These are phyloP conservation scores for Pseudomyrmex dendroicus DNA, from an alignment of 1,140 invertebrate species.

Conservation along the genomic window DNA sequence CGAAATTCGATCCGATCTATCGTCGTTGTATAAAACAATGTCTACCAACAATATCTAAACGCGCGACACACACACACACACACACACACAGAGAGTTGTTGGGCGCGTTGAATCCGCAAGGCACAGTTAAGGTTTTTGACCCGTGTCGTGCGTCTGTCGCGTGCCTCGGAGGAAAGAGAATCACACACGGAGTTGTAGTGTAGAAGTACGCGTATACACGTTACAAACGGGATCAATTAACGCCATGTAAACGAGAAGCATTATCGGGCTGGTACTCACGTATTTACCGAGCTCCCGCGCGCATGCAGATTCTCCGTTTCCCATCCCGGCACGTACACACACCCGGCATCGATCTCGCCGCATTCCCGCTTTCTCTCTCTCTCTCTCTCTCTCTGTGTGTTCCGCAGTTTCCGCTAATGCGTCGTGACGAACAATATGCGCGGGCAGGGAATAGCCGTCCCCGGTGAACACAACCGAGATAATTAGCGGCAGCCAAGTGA, in stretches of 20 bases:
- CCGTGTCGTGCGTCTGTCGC: neutral
- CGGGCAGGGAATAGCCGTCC: slow-evolving; percentile 21
- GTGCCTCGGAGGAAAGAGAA: neutral
- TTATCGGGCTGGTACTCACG: slow-evolving; percentile 24
- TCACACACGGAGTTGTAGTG: neutral
- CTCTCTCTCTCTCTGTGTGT: neutral
- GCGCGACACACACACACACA: neutral
- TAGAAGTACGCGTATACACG: slow-evolving; percentile 19
- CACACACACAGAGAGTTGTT: too few species aligned
- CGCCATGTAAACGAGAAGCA: slow-evolving; percentile 41
- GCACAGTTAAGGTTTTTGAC: neutral
- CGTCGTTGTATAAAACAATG: slow-evolving; percentile 13
- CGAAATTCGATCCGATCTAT: neutral
- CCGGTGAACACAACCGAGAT: slow-evolving; percentile 36
- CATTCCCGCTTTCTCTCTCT: neutral
- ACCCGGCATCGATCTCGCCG: slow-evolving; percentile 44
- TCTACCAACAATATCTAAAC: slow-evolving; percentile 19
- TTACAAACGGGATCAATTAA: slow-evolving; percentile 63
- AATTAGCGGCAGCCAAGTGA: slow-evolving; percentile 47
- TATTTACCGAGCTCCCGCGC: slow-evolving; percentile 32
- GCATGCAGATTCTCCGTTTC: slow-evolving; percentile 3
- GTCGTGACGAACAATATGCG: slow-evolving; percentile 55
- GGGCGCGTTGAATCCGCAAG: too few species aligned
- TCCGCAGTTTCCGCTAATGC: slow-evolving; percentile 28
- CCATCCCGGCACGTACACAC: slow-evolving; percentile 5